phyloP scores from a whole-genome alignment of 2,113 vertebrate genomes.

The Pseudolaguvia tuberculata region DNA sequence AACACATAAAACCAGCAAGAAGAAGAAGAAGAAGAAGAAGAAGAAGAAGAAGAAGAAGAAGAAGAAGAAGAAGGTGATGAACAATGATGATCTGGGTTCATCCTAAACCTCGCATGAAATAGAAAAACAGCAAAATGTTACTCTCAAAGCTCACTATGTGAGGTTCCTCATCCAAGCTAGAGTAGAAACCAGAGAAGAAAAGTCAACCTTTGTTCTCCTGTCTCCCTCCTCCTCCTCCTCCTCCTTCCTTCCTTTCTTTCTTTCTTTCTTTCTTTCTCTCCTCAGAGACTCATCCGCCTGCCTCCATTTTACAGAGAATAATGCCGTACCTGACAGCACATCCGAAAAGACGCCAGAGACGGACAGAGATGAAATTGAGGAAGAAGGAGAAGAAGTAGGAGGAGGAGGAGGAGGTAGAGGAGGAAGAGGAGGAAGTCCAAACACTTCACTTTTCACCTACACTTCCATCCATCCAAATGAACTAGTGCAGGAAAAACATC shows the following conservation, averaged over 20 bases:
- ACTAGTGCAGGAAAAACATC: conserved; percentile 20
- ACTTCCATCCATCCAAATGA: conserved; percentile 25
- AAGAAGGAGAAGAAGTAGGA: conserved; percentile 14
- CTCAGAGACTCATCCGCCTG: conserved; percentile 77
- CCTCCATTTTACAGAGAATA: conserved; percentile 99
- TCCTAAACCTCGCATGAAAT: conserved; percentile 3
- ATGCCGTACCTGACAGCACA: conserved; percentile 76
- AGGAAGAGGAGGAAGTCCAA: conserved; percentile 24
- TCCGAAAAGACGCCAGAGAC: conserved; percentile 19
- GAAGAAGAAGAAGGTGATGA: too few species aligned
- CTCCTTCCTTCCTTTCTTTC: conserved; percentile 40
- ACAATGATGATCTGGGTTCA: conserved; percentile 12
- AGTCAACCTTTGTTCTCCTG: conserved; percentile 71
- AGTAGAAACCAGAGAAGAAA: conserved; percentile 44
- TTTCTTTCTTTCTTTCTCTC: conserved; percentile 52
- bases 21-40: too few species aligned
- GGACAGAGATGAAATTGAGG: not conserved
- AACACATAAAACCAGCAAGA: not conserved
- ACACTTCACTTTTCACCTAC: conserved; percentile 23
- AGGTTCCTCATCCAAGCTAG: conserved; percentile 22
- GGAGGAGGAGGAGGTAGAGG: not conserved
- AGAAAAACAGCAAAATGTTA: conserved; percentile 1
- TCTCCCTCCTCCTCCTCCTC: conserved; percentile 59
- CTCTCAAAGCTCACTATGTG: conserved; percentile 8
- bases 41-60: too few species aligned